phyloP scores from a whole-genome alignment of 2,888 invertebrate species.

The Noctua fimbriata region DNA sequence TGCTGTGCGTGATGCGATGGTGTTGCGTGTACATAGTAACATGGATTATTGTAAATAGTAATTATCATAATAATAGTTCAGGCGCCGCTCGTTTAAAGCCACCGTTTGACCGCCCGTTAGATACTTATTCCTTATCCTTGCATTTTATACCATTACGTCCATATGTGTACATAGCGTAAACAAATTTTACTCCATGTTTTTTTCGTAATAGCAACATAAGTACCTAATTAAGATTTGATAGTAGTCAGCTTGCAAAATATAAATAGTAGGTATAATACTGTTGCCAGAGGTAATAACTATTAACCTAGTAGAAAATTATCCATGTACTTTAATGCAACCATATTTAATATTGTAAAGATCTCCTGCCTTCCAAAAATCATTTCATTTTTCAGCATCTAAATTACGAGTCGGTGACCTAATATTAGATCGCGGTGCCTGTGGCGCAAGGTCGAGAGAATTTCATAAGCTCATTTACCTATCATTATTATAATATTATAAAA shows the following conservation, averaged over 20 bases:
- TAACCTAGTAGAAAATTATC: slow-evolving; percentile 30
- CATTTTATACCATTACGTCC: slow-evolving; percentile 57
- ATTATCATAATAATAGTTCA: slow-evolving; percentile 62
- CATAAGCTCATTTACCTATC: slow-evolving; percentile 11
- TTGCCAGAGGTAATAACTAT: slow-evolving; percentile 52
- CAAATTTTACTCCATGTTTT: slow-evolving; percentile 47
- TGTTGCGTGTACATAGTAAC: slow-evolving; percentile 54
- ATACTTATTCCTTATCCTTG: slow-evolving; percentile 48
- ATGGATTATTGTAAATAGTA: slow-evolving; percentile 64
- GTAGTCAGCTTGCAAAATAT: slow-evolving; percentile 60
- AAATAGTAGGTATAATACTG: slow-evolving; percentile 55
- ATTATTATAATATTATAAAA: slow-evolving; percentile 30
- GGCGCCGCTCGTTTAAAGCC: slow-evolving; percentile 52
- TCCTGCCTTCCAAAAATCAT: slow-evolving; percentile 30
- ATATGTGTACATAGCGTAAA: slow-evolving; percentile 59
- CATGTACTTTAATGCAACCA: slow-evolving; percentile 29
- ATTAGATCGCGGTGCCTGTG: slow-evolving; percentile 4
- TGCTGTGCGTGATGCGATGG: slow-evolving; percentile 44
- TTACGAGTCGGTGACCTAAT: slow-evolving; percentile 11
- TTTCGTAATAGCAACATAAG: slow-evolving; percentile 49
- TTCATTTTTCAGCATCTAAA: slow-evolving; percentile 17
- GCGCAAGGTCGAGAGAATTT: slow-evolving; percentile 5
- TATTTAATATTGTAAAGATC: slow-evolving; percentile 41
- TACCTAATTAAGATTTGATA: slow-evolving; percentile 53
- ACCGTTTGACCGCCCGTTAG: slow-evolving; percentile 51